Conservation (phyloP, 1,140 invertebrate species). For the Penaeus japonicus region DNA sequence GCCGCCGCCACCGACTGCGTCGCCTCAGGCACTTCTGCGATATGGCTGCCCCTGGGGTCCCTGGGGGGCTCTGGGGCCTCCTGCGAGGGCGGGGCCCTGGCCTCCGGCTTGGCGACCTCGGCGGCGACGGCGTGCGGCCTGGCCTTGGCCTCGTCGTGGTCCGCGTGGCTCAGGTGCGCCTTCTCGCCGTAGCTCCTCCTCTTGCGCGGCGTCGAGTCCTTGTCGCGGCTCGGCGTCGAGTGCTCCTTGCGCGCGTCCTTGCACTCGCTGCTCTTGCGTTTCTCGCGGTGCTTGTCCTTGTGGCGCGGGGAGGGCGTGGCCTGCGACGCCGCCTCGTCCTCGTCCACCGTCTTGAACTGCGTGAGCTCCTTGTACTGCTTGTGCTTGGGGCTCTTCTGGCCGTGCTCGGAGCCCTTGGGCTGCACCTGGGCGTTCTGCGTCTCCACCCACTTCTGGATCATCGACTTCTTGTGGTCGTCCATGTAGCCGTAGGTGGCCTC, state of each 20-base stretch:
- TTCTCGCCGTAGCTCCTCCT: constrained; percentile 54
- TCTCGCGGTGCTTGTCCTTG: constrained; percentile 61
- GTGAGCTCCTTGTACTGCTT: constrained; percentile 71
- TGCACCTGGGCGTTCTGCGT: constrained; percentile 71
- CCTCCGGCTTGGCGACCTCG: constrained; percentile 23
- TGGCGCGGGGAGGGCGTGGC: constrained; percentile 43
- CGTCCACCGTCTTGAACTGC: constrained; percentile 72
- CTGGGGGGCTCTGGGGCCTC: neutral
- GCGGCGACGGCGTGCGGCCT: neutral
- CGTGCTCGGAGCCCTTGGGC: constrained; percentile 31
- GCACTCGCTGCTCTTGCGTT: constrained; percentile 59
- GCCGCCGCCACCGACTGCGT: too few relatives aligned
- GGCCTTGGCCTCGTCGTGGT: constrained; percentile 28
- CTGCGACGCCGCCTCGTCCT: constrained; percentile 55
- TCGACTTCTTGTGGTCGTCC: constrained; percentile 89
- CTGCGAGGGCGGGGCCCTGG: neutral
- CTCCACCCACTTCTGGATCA: constrained; percentile 94
- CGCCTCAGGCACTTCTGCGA: constrained; percentile 28
- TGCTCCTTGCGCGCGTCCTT: constrained; percentile 43
- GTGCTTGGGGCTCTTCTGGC: constrained; percentile 53
- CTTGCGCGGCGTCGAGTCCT: constrained; percentile 51
- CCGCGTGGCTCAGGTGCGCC: constrained; percentile 22
- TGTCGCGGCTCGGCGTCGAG: constrained; percentile 4
- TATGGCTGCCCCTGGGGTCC: neutral
- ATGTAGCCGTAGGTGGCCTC: constrained; percentile 74